These are phyloP conservation scores for Drosophila nannoptera DNA, from an alignment of 1,140 invertebrate genomes.

Conservation along the genomic window DNA sequence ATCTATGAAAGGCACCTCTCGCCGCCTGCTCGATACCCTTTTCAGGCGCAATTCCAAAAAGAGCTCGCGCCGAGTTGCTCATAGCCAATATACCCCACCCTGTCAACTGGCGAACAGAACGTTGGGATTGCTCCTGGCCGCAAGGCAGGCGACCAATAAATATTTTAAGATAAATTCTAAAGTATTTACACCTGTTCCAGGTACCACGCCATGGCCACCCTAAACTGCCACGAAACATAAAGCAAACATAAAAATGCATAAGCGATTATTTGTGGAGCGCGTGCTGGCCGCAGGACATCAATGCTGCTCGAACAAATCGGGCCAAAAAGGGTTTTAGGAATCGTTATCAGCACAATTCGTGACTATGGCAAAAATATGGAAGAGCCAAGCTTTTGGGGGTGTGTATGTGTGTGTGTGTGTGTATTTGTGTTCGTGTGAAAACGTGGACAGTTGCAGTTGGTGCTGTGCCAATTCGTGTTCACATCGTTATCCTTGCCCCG, in stretches of 20 bases:
- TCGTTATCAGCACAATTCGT: constrained; percentile 65
- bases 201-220: not conserved
- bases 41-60: not conserved
- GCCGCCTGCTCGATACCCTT: no score
- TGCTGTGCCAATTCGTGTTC: constrained; percentile 64
- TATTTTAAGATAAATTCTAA: not conserved
- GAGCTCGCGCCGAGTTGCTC: not conserved
- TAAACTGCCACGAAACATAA: not conserved
- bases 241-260: constrained; percentile 43
- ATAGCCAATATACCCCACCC: not conserved
- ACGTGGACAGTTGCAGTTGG: constrained; percentile 33
- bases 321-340: constrained; percentile 31
- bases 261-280: constrained; percentile 47
- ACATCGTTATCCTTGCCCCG: constrained; percentile 71
- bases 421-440: not conserved
- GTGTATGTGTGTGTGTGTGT: constrained; percentile 1
- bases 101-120: not conserved
- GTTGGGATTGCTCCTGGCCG: not conserved
- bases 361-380: constrained; percentile 55
- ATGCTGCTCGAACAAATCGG: not conserved
- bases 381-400: not conserved
- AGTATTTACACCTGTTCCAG: constrained; percentile 19
- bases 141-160: not conserved
- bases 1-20: not conserved
- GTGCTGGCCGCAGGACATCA: constrained; percentile 53